Conservation (phyloP, 2,113 vertebrate species). For the Empidonax alnorum region DNA sequence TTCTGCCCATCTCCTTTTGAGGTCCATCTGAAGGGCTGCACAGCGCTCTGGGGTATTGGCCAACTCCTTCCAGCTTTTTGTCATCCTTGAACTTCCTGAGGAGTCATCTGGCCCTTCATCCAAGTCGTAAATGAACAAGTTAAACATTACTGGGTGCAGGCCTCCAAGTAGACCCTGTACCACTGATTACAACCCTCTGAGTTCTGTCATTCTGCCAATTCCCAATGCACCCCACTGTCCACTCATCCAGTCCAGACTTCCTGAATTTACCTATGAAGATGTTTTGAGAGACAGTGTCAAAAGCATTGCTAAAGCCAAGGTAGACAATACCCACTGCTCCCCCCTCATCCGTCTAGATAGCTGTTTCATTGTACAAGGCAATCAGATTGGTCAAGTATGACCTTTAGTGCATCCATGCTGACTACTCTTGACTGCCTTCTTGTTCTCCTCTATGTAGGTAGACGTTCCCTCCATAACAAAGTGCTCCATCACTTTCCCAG, state of each 20-base stretch:
- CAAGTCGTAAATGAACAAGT: background rate
- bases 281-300: background rate
- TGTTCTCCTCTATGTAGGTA: background rate
- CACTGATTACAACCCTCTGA: background rate
- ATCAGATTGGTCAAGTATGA: background rate
- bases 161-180: background rate
- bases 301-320: background rate
- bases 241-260: background rate
- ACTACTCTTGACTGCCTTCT: background rate
- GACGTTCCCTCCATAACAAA: background rate
- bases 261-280: background rate
- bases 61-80: background rate
- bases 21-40: background rate
- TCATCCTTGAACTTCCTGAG: background rate
- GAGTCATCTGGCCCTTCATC: background rate
- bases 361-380: background rate
- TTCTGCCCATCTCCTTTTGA: background rate
- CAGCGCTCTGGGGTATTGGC: background rate
- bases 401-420: background rate
- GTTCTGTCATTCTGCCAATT: background rate
- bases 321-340: background rate
- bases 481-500: background rate
- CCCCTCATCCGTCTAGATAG: background rate
- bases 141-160: background rate
- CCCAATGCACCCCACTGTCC: background rate